phyloP scores from a whole-genome alignment of 2,888 invertebrate species.

The Lasioglossum vierecki region DNA sequence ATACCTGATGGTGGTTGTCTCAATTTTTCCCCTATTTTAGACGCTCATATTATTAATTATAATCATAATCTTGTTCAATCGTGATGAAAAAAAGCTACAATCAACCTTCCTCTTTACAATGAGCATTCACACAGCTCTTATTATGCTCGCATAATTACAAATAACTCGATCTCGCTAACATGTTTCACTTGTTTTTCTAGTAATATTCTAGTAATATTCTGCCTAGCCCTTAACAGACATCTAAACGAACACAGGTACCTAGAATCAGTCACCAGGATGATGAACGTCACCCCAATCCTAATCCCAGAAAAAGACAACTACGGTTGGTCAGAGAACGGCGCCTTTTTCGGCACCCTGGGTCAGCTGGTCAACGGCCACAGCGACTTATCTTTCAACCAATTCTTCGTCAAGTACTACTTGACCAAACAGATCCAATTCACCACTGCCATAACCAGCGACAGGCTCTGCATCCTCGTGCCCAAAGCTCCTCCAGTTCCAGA shows the following conservation, averaged over 20 bases:
- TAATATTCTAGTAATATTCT: too few species aligned
- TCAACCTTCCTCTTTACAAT: too few species aligned
- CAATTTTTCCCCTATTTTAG: too few species aligned
- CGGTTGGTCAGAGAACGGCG: constrained; percentile 54
- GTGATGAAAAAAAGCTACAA: too few species aligned
- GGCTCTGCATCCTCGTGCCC: constrained; percentile 61
- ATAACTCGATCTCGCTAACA: too few species aligned
- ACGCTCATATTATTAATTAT: too few species aligned
- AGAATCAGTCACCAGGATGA: constrained; percentile 24
- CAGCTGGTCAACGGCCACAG: constrained; percentile 78
- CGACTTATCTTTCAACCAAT: constrained; percentile 82
- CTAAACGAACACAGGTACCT: constrained; percentile 25
- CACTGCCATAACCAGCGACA: constrained; percentile 44
- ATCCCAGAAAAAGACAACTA: constrained; percentile 37
- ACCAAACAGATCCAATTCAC: constrained; percentile 47
- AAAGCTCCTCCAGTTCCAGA: constrained; percentile 47
- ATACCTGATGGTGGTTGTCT: too few species aligned
- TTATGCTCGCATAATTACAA: too few species aligned
- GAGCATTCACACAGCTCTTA: too few species aligned
- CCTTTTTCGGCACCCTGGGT: constrained; percentile 61
- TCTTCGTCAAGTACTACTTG: constrained; percentile 81
- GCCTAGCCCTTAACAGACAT: too few species aligned
- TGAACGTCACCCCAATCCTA: constrained; percentile 60
- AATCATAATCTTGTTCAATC: too few species aligned
- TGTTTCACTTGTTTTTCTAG: too few species aligned